Evolutionary conservation across 1,140 invertebrate genomes (phyloP).

Genomic region (Oreohelix idahoensis): DNA sequence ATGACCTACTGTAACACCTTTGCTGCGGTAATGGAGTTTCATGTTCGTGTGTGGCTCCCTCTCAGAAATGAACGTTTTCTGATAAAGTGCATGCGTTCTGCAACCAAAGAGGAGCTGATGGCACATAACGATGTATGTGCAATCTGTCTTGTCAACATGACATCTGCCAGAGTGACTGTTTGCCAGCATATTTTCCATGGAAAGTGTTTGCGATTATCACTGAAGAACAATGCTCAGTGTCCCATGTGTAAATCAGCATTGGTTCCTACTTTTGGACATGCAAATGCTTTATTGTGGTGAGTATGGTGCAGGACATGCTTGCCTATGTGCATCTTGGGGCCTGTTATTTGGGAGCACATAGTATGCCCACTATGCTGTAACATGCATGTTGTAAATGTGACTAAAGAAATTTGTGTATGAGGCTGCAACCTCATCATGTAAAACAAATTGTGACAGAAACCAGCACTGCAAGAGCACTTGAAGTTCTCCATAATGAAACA

Average conservation of each 20-base stretch:
- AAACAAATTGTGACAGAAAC: no score
- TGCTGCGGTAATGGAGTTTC: conserved; percentile 31
- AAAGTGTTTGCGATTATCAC: conserved; percentile 22
- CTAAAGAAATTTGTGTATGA: no score
- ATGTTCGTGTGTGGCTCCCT: conserved; percentile 24
- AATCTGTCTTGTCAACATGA: conserved; percentile 36
- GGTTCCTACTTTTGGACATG: not conserved
- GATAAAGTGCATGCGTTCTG: conserved; percentile 3
- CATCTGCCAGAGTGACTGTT: conserved; percentile 19
- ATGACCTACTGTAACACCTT: conserved; percentile 34
- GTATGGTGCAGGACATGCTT: no score
- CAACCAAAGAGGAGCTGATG: conserved; percentile 26
- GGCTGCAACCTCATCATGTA: no score
- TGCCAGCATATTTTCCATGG: conserved; percentile 40
- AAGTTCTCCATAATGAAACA: no score
- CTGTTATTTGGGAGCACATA: no score
- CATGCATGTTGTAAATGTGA: no score
- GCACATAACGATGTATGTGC: conserved; percentile 35
- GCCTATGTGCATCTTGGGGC: no score
- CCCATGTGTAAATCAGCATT: conserved; percentile 28
- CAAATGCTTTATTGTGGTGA: not conserved
- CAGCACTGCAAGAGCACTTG: no score
- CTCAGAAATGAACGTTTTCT: not conserved
- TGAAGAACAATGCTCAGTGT: conserved; percentile 24
- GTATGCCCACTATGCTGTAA: no score